These are phyloP conservation scores for Leuctra nigra DNA, from an alignment of 2,888 invertebrate species.

Conservation along the genomic window DNA sequence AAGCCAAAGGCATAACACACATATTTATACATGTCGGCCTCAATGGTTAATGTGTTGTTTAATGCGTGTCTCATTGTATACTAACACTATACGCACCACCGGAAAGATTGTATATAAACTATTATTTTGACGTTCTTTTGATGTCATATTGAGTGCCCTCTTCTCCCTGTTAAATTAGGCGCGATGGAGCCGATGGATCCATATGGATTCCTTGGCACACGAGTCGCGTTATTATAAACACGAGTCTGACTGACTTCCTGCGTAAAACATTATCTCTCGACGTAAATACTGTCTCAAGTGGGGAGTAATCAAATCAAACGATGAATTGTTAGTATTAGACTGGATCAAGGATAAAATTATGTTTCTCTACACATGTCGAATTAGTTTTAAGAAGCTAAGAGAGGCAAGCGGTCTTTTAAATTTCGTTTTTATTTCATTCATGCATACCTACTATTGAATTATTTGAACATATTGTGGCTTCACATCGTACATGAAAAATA, in stretches of 20 bases:
- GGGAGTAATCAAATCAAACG: neutral
- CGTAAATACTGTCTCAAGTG: neutral
- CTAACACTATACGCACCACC: neutral
- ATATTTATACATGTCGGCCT: no score
- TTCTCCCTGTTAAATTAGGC: neutral
- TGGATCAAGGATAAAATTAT: no score
- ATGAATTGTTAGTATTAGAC: no score
- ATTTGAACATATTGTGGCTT: no score
- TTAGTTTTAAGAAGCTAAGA: no score
- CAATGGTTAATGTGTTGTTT: neutral
- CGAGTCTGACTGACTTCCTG: neutral
- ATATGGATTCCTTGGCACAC: neutral
- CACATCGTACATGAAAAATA: no score
- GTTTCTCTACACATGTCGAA: no score
- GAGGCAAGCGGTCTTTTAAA: no score
- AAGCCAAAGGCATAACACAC: no score
- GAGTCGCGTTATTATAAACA: neutral
- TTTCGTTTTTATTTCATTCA: no score
- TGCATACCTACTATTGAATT: no score
- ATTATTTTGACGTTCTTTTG: constrained; percentile 25
- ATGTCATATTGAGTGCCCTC: constrained; percentile 27
- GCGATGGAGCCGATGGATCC: neutral
- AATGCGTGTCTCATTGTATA: neutral
- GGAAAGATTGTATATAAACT: constrained; percentile 23
- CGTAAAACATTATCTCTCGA: neutral